Conservation (phyloP, 2,888 invertebrate genomes). For the Salticus scenicus region DNA sequence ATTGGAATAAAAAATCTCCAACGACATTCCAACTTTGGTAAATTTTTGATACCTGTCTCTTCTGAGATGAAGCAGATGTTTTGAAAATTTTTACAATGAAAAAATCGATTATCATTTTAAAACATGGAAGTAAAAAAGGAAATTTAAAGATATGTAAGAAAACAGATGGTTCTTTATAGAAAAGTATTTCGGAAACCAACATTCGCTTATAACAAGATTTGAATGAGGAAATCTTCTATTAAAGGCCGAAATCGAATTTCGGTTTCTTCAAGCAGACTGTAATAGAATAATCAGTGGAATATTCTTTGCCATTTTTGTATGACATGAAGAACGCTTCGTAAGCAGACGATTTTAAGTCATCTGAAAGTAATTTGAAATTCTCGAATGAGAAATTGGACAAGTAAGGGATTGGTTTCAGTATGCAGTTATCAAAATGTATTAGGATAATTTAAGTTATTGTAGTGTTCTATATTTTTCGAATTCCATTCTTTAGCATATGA, state of each 20-base stretch:
- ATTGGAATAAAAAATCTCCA: too few relatives aligned
- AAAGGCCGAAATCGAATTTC: slow-evolving; percentile 58
- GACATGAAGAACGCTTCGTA: not conserved
- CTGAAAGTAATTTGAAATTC: slow-evolving; percentile 20
- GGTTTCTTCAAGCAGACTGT: slow-evolving; percentile 43
- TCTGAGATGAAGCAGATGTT: too few relatives aligned
- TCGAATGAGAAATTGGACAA: not conserved
- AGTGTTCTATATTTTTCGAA: not conserved
- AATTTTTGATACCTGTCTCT: too few relatives aligned
- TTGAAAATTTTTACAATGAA: too few relatives aligned
- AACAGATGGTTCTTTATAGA: slow-evolving; percentile 28
- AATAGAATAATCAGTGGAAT: slow-evolving; percentile 63
- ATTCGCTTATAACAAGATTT: slow-evolving; percentile 55
- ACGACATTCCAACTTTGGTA: too few relatives aligned
- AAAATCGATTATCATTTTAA: too few relatives aligned
- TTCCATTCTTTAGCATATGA: too few relatives aligned
- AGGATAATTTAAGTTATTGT: not conserved
- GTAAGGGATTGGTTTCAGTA: not conserved
- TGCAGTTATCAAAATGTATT: not conserved
- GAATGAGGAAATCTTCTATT: slow-evolving; percentile 50
- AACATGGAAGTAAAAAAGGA: too few relatives aligned
- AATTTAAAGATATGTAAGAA: too few relatives aligned
- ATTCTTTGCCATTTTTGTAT: slow-evolving; percentile 15
- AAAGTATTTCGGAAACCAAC: slow-evolving; percentile 33
- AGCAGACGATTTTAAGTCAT: slow-evolving; percentile 4